Conservation (phyloP, 2,888 invertebrate species). For the Himalopsyche kuldschensis region DNA sequence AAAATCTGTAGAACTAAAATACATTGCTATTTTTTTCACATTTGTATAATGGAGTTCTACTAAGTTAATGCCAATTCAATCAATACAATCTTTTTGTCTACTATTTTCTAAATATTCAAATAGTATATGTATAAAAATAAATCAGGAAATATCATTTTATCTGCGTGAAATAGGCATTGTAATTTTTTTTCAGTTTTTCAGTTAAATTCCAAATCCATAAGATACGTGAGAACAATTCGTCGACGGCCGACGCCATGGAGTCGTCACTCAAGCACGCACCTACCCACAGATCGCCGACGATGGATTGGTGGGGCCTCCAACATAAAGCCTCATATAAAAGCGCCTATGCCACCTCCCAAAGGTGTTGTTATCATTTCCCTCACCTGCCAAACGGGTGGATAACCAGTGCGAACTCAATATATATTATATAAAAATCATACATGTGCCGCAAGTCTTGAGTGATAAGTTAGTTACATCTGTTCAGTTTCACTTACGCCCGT, state of each 20-base stretch:
- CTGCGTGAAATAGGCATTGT: not conserved
- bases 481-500: not conserved
- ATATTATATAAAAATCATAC: no score
- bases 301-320: not conserved
- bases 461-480: not conserved
- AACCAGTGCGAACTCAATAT: not conserved
- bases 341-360: not conserved
- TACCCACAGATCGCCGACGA: not conserved
- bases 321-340: not conserved
- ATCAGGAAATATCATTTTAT: not conserved
- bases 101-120: no score
- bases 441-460: not conserved
- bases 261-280: not conserved
- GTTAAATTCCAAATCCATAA: not conserved
- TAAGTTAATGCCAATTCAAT: no score
- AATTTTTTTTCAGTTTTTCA: not conserved
- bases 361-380: not conserved
- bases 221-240: not conserved
- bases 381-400: not conserved
- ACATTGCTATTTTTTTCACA: no score
- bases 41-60: no score
- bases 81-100: no score
- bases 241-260: not conserved
- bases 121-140: not conserved
- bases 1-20: no score